These are phyloP conservation scores for Caenorhabditis becei DNA, from an alignment of 2,888 invertebrate species.

Conservation along the genomic window DNA sequence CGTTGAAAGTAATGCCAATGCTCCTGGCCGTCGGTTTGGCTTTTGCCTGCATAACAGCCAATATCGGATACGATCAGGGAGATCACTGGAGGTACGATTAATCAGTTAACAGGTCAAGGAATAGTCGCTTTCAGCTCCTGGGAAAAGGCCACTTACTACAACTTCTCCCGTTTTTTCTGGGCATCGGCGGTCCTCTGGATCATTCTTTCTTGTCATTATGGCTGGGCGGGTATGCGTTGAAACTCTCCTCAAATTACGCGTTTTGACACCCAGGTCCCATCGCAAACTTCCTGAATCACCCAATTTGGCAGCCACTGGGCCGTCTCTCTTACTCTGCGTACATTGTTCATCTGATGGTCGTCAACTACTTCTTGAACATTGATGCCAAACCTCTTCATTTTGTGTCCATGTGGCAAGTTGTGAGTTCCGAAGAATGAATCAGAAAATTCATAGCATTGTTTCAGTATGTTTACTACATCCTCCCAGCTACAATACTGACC, in stretches of 20 bases:
- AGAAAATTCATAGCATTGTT: not conserved
- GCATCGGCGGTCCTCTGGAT: constrained; percentile 82
- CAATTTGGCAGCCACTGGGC: constrained; percentile 90
- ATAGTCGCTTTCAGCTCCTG: constrained; percentile 19
- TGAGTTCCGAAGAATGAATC: no score
- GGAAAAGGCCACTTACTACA: constrained; percentile 50
- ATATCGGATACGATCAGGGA: constrained; percentile 46
- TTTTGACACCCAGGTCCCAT: no score
- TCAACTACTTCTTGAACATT: constrained; percentile 52
- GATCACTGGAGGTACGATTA: constrained; percentile 31
- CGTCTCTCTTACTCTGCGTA: constrained; percentile 94
- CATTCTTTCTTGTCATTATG: constrained; percentile 82
- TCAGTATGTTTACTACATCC: constrained; percentile 28
- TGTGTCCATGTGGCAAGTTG: constrained; percentile 49
- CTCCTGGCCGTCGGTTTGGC: constrained; percentile 23
- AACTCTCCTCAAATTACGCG: no score
- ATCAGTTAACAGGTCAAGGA: no score
- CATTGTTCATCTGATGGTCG: constrained; percentile 83
- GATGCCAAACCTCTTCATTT: constrained; percentile 42
- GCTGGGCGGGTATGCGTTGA: no score
- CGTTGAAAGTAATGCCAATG: constrained; percentile 32
- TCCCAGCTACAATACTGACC: constrained; percentile 26
- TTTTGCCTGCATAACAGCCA: constrained; percentile 30
- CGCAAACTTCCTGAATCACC: constrained; percentile 89
- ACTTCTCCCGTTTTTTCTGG: constrained; percentile 81